Base-by-base conservation (phyloP, 2,888 invertebrate species). In the Parapristionchus giblindavisi region DNA sequence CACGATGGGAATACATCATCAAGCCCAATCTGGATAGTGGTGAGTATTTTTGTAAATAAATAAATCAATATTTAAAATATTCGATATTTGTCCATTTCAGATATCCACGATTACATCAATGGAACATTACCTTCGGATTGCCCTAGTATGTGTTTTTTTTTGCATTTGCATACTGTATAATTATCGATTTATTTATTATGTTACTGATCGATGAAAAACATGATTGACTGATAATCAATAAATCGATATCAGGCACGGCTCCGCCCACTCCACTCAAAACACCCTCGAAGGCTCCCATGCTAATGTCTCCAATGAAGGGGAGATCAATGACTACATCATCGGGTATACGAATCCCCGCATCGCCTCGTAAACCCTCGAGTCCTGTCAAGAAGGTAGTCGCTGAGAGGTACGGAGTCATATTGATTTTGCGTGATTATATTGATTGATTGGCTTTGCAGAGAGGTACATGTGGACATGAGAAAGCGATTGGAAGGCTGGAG, bases 401-500 rank as follows among this genome's bases (percentile, higher is more conserved):
- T 4, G 24, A 29, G 43, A 65, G 63, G 63, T 65, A 40, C 43
- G 43, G 43, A 14, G 17, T 14, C 43, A 43, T 43, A 8, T 17
- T n/a, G n/a, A n/a, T 17, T 17, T 43, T 14, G 11, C 43, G 43
- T 43, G 17, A 8, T 17, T 17, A 8, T 17, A 43, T 8, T 43
- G 11, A 56, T 27, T 56, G 4, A n/a, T 27, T 4, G 27, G 4
- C 34, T 36, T 36, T 77, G 38, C n/a, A 77, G 77, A 40, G 76
- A 61, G 14, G 65, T 75, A 2, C 56, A 63, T 34, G n/a, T 76
- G 29, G 78, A 78, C 34, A 21, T n/a, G 43, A 38, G 65, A 0
- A 60, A 68, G 14, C 74, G 76, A 52, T 43, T 78, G 17, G 78
- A 78, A 38, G 78, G 78, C n/a, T 78, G 78, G 78, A 36, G 78